phyloP scores from a whole-genome alignment of 2,113 vertebrate genomes.

The Salminus brasiliensis region DNA sequence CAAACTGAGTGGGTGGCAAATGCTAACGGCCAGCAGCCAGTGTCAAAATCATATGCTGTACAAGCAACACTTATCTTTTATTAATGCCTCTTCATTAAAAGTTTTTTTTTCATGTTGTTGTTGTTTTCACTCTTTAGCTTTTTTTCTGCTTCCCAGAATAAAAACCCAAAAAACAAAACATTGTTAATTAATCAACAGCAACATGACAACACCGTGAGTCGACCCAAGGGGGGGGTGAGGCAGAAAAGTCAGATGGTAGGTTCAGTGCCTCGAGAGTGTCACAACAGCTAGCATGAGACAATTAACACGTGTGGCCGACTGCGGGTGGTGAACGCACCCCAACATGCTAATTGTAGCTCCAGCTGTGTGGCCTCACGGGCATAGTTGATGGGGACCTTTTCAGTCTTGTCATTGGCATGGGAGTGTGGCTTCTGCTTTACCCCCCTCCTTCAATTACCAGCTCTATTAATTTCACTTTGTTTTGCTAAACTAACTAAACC shows the following conservation, averaged over 20 bases:
- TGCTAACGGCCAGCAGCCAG: conserved; percentile 7
- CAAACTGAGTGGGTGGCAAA: conserved; percentile 32
- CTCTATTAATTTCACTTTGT: conserved; percentile 24
- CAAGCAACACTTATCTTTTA: conserved; percentile 44
- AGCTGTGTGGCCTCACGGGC: conserved; percentile 50
- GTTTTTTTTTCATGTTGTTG: conserved; percentile 31
- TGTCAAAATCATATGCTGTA: conserved; percentile 13
- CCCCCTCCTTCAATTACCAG: conserved; percentile 37
- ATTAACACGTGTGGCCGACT: conserved; percentile 42
- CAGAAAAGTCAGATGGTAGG: conserved; percentile 47
- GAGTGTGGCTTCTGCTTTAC: neutral
- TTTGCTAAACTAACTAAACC: conserved; percentile 28
- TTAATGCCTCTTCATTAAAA: conserved; percentile 42
- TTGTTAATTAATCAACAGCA: conserved; percentile 29
- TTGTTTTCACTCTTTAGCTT: too few species aligned
- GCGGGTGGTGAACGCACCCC: conserved; percentile 34
- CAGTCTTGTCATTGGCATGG: conserved; percentile 7
- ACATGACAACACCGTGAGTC: neutral
- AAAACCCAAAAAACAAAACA: too few species aligned
- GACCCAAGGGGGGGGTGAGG: neutral
- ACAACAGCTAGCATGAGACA: conserved; percentile 42
- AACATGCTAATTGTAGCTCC: conserved; percentile 54
- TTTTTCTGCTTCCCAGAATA: neutral
- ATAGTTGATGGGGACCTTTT: conserved; percentile 34
- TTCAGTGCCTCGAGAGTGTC: conserved; percentile 34